Conservation (phyloP, 2,888 invertebrate species). For the Caenorhabditis zanzibari region DNA sequence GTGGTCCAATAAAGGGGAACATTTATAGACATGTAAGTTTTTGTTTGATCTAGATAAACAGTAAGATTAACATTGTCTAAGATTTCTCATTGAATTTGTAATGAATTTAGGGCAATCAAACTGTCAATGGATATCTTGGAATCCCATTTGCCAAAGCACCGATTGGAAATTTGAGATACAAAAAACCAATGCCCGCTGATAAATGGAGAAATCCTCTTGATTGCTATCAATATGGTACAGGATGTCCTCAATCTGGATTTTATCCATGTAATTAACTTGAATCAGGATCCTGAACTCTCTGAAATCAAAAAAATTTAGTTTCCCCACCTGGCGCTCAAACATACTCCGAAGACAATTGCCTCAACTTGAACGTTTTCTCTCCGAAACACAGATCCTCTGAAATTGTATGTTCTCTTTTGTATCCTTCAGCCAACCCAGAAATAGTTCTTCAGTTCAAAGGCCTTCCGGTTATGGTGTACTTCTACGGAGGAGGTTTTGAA, state of each 20-base stretch:
- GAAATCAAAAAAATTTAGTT: not conserved
- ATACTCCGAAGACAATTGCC: conserved; percentile 43
- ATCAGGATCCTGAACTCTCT: not conserved
- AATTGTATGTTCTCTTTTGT: conserved; percentile 38
- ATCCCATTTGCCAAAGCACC: conserved; percentile 34
- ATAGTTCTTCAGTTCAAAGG: conserved; percentile 63
- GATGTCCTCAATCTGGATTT: conserved; percentile 67
- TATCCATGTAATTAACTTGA: not conserved
- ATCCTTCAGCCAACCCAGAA: too few relatives aligned
- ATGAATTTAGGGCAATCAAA: not conserved
- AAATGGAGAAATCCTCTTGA: conserved; percentile 63
- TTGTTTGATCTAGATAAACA: not conserved
- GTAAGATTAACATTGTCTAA: too few relatives aligned
- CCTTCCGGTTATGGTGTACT: conserved; percentile 72
- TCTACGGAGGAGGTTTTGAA: conserved; percentile 73
- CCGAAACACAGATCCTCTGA: conserved; percentile 58
- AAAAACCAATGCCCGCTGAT: conserved; percentile 69
- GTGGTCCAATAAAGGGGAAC: conserved; percentile 41
- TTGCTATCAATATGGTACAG: conserved; percentile 71
- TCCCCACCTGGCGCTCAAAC: not conserved
- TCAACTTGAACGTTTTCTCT: conserved; percentile 72
- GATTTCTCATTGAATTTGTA: too few relatives aligned
- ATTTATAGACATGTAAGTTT: conserved; percentile 35
- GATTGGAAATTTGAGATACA: conserved; percentile 35
- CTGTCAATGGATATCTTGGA: conserved; percentile 6